Evolutionary conservation across 2,113 vertebrate species (phyloP), one percentile per base, ranked within the genome.

Genomic region (Myiozetetes cayanensis): DNA sequence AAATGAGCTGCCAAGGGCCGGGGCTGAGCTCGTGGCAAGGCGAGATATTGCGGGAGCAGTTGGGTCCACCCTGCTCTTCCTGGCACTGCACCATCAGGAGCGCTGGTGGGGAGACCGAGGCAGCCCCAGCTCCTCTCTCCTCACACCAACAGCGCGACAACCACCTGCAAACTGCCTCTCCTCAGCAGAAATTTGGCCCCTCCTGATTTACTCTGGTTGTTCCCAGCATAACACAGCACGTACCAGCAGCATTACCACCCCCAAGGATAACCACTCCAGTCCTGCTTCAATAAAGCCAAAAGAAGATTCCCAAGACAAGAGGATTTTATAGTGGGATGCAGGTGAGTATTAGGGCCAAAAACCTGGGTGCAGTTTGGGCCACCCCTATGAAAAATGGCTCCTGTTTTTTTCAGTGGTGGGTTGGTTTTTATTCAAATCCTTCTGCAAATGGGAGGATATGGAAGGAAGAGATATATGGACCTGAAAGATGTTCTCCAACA

Each of bases 41-140:
- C 2, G 0, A 86, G 63, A 73, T 62, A 62, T 4, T 46, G 73
- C 33, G 35, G 62, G 37, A 91, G 75, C 25, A 53, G 43, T 23
- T 75, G 27, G 66, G 37, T 77, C 30, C 63, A 55, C 12, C 33
- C 66, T 8, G 4, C 30, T 61, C 39, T 31, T 87, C 76, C 44
- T 13, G 17, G 56, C 4, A 2, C 56, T 79, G 62, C 71, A 44
- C 17, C 41, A 4, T 7, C 1, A 4, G 39, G 21, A 85, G 43
- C 70, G n/a, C 31, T 5, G 4, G n/a, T 13, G 4, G 20, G 56
- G 62, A 86, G 12, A 72, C 8, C 0, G 0, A 71, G 33, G 76
- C 33, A 74, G 70, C 33, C 47, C 35, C 67, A 61, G 71, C 59
- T 86, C 76, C 84, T 71, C 74, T 47, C 68, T 76, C 41, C n/a